Base-by-base conservation (phyloP, 2,113 vertebrate species). In the Corydoras sp. region DNA sequence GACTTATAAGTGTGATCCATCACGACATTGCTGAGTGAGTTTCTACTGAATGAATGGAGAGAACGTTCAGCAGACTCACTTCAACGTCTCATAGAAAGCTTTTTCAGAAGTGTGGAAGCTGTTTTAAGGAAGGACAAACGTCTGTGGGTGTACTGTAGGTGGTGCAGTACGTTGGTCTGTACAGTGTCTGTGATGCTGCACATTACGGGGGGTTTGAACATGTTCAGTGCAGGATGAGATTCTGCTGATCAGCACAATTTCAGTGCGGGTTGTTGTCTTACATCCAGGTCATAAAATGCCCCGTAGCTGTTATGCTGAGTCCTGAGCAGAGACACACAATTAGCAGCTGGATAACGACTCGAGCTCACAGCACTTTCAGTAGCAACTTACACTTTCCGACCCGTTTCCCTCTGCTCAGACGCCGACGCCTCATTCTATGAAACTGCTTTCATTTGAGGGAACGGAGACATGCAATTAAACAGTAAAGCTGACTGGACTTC, bases 221-320 rank as follows among this genome's bases (percentile, higher is more conserved):
- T 63, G n/a, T 65, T n/a, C 71, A 56, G 62, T 51, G 54, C 62
- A 31, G 10, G 58, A 72, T 65, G 51, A 59, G 62, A 32, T 65
- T 13, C 71, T 72, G 71, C 62, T 72, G 71, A 65, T 65, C 53
- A 49, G 14, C 54, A 62, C 62, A 72, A 35, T 72, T 65, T 72
- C 9, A 14, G 62, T 14, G 15, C 55, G 24, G 63, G 18, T 50
- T 72, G 62, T 72, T 32, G 54, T 72, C 30, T 32, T 63, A 43
- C 71, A 66, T 55, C 24, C 18, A 14, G 62, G 43, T 55, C 35
- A 18, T 66, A 56, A 48, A 58, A 43, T 65, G 54, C 12, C 48
- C 65, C n/a, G 56, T 60, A 49, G 55, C 55, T 31, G 31, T n/a
- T 63, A 55, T n/a, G 24, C 59, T 55, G 48, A 59, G 67, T 59